Evolutionary conservation across 2,888 invertebrate species (phyloP).

Genomic region (Antheraea yamamai): DNA sequence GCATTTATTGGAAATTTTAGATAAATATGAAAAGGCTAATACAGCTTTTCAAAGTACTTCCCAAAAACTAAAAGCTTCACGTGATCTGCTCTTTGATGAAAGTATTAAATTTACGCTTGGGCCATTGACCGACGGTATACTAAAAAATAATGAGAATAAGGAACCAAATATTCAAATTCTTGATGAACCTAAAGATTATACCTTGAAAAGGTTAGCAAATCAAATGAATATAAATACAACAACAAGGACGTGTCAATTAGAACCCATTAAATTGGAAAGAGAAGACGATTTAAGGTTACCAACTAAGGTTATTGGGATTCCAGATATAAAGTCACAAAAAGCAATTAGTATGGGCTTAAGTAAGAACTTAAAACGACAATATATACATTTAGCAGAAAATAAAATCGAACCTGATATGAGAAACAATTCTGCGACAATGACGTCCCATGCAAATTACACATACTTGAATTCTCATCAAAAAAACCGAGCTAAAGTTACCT

Average conservation of each 20-base stretch:
- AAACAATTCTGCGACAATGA: not conserved
- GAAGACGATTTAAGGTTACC: not conserved
- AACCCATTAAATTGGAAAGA: not conserved
- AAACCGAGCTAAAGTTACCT: not conserved
- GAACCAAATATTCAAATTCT: not conserved
- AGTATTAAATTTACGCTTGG: not conserved
- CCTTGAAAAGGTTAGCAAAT: not conserved
- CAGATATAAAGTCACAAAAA: not conserved
- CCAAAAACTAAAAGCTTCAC: constrained; percentile 38
- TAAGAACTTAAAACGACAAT: not conserved
- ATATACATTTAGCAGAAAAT: not conserved
- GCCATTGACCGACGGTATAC: not conserved
- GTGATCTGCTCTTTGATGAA: constrained; percentile 24
- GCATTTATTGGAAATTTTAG: constrained; percentile 45
- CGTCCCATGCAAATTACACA: not conserved
- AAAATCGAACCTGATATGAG: not conserved
- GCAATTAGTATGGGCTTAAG: not conserved
- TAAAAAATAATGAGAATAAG: not conserved
- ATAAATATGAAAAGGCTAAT: constrained; percentile 57
- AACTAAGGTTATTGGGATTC: not conserved
- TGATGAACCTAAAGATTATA: not conserved
- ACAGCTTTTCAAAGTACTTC: constrained; percentile 49
- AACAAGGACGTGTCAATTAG: not conserved
- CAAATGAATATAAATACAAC: not conserved
- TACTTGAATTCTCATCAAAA: not conserved